Conservation (phyloP, 2,113 vertebrate species). For the Upupa epops region DNA sequence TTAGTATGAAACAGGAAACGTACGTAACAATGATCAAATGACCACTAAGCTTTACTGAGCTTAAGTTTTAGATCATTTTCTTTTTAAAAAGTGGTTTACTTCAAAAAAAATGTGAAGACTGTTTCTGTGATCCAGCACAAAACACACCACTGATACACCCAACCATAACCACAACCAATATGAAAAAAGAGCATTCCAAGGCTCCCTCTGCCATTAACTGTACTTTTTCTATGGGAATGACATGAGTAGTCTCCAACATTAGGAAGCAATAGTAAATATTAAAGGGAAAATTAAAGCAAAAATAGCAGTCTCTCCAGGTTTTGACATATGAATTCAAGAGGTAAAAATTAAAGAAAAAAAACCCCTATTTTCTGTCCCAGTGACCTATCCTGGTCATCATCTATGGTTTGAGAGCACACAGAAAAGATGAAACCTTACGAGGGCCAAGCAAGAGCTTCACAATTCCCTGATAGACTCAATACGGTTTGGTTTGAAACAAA, state of each 20-base stretch:
- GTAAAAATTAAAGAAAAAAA: not conserved
- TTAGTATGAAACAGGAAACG: conserved; percentile 30
- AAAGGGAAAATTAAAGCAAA: not conserved
- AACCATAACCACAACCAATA: not conserved
- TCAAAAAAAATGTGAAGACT: not conserved
- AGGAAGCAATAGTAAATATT: not conserved
- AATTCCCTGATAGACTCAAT: not conserved
- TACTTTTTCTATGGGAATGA: not conserved
- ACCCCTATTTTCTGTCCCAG: fast-evolving
- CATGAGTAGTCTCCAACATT: not conserved
- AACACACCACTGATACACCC: not conserved
- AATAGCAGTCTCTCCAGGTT: not conserved
- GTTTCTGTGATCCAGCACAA: not conserved
- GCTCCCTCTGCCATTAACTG: not conserved
- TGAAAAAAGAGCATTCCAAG: not conserved
- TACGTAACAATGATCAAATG: not conserved
- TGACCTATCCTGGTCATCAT: not conserved
- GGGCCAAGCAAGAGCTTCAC: not conserved
- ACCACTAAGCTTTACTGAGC: not conserved
- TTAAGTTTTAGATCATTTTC: not conserved
- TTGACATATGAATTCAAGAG: not conserved
- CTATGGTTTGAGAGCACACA: not conserved
- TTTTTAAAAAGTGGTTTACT: not conserved
- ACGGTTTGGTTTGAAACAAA: not conserved
- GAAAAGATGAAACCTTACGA: not conserved